These are phyloP conservation scores for Ammospiza caudacuta DNA, from an alignment of 2,113 vertebrate genomes.

Conservation along the genomic window DNA sequence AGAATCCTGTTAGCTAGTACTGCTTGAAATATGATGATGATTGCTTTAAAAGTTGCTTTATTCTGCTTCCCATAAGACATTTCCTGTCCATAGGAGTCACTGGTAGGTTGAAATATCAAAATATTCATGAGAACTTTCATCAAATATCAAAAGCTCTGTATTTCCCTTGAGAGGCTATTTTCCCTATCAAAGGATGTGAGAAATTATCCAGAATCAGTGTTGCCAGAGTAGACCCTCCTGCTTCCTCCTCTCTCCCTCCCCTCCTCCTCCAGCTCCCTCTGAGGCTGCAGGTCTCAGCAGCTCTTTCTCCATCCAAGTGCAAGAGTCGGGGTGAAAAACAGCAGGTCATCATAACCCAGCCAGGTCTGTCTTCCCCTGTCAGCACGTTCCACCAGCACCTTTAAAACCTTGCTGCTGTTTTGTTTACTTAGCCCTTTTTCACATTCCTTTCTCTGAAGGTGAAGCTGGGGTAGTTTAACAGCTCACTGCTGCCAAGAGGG, in stretches of 20 bases:
- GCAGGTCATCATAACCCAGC: neutral
- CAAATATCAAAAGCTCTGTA: slow-evolving; percentile 12
- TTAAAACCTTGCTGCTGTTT: neutral
- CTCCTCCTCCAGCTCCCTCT: neutral
- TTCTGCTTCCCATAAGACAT: slow-evolving; percentile 36
- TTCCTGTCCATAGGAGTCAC: slow-evolving; percentile 32
- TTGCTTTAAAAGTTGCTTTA: slow-evolving; percentile 25
- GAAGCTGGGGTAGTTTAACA: neutral
- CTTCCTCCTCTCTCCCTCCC: neutral
- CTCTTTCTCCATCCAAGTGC: neutral
- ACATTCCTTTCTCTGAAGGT: neutral
- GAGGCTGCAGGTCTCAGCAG: neutral
- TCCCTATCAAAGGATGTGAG: slow-evolving; percentile 31
- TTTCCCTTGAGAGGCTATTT: slow-evolving; percentile 25
- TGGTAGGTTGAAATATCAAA: slow-evolving; percentile 37
- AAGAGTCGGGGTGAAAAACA: neutral
- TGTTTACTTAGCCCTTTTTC: neutral
- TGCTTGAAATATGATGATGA: slow-evolving; percentile 26
- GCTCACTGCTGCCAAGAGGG: neutral
- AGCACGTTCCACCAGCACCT: neutral
- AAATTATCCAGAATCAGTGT: slow-evolving; percentile 47
- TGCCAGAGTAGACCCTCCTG: neutral
- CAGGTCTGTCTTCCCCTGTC: neutral
- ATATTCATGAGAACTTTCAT: slow-evolving; percentile 28
- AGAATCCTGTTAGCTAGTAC: slow-evolving; percentile 13